Conservation (phyloP, 2,113 vertebrate species). For the Myiozetetes cayanensis region DNA sequence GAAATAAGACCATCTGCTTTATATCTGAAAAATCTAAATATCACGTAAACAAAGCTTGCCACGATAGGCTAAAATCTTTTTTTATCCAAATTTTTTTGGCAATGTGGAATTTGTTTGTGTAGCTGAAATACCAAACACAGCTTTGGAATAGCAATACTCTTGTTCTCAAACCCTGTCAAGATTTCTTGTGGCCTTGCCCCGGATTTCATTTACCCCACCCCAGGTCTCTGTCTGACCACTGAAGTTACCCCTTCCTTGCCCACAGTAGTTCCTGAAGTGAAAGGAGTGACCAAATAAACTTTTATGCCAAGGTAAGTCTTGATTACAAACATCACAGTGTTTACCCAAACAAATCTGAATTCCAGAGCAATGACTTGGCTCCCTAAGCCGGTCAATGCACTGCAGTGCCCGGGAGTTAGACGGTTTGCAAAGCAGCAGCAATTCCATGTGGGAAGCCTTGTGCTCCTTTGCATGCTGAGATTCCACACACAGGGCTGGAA, state of each 20-base stretch:
- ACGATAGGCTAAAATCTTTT: not conserved
- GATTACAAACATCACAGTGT: not conserved
- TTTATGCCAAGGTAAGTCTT: not conserved
- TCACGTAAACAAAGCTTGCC: not conserved
- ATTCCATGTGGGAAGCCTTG: not conserved
- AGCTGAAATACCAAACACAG: not conserved
- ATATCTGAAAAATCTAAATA: not conserved
- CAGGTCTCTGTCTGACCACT: not conserved
- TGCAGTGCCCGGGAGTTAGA: not conserved
- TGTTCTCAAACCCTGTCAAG: not conserved
- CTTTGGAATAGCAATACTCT: not conserved
- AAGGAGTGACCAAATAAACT: not conserved
- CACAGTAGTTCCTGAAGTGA: not conserved
- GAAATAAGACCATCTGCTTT: slow-evolving; percentile 13
- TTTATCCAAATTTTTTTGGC: not conserved
- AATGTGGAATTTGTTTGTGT: not conserved
- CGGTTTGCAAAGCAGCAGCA: not conserved
- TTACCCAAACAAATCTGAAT: not conserved
- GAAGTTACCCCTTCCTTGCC: not conserved
- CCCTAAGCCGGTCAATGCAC: not conserved
- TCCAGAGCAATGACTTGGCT: not conserved
- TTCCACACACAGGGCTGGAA: not conserved
- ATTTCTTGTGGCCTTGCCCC: not conserved
- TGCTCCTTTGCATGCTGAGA: not conserved
- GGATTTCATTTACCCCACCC: not conserved